Conservation (phyloP, 2,888 invertebrate genomes). For the Cephus pulcher region DNA sequence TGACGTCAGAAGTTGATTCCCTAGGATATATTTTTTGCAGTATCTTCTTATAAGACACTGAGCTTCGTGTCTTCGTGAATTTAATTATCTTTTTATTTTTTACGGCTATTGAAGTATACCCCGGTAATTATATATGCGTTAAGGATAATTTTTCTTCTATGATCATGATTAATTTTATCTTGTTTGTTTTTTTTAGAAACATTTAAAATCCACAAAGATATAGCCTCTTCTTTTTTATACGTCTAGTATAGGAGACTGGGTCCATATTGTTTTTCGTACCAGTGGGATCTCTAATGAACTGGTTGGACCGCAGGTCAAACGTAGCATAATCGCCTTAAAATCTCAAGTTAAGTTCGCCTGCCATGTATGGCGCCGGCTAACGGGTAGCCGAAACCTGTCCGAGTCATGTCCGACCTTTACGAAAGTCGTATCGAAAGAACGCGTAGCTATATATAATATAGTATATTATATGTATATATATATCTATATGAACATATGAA, state of each 20-base stretch:
- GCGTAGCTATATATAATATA: neutral
- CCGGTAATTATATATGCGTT: neutral
- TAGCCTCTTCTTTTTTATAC: neutral
- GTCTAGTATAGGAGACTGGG: neutral
- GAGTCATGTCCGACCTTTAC: constrained; percentile 42
- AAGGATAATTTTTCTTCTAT: neutral
- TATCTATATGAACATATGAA: neutral
- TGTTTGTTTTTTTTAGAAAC: neutral
- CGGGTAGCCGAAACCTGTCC: constrained; percentile 46
- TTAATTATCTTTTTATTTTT: neutral
- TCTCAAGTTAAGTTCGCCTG: constrained; percentile 45
- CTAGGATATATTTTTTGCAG: neutral
- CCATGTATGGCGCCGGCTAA: constrained; percentile 38
- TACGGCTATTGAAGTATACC: too few species aligned
- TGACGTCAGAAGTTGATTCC: neutral
- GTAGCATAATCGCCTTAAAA: constrained; percentile 47
- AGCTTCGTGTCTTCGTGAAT: neutral
- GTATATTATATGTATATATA: neutral
- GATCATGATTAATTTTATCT: neutral
- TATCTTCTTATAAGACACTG: neutral
- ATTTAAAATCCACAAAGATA: neutral
- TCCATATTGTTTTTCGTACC: constrained; percentile 40
- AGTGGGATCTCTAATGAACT: constrained; percentile 49
- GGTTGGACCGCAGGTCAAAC: constrained; percentile 46
- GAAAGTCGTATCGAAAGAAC: constrained; percentile 27